Percentiles rank a stretch among this genome's conserved stretches.
Evolutionary conservation across 2,797 vertebrate genomes (phyloP).

Genomic region (Tamandua tetradactyla): DNA sequence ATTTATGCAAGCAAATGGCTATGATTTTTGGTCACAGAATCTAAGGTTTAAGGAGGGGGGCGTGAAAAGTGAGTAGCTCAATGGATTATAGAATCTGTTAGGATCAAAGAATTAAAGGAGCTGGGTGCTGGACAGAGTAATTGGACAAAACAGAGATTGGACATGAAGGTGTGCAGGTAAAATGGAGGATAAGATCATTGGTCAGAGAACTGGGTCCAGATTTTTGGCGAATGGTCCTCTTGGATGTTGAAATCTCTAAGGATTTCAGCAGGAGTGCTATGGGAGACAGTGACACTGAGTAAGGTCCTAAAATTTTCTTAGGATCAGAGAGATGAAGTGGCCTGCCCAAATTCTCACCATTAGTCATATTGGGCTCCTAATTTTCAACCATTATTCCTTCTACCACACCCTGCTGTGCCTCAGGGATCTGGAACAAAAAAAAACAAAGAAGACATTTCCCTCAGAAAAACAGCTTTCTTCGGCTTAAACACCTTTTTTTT

Average conservation of each 20-base stretch:
- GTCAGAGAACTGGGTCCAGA: neutral
- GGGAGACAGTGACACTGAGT: neutral
- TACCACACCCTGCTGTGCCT: too few species aligned
- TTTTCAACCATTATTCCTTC: neutral
- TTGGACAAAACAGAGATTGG: neutral
- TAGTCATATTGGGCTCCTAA: neutral
- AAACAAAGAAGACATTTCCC: too few species aligned
- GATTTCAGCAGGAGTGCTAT: neutral
- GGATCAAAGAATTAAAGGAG: neutral
- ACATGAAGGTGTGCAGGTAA: neutral
- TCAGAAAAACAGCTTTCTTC: neutral
- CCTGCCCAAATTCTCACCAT: too few species aligned
- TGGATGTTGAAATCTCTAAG: neutral
- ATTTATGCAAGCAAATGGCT: neutral
- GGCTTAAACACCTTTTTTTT: neutral
- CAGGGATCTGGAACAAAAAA: too few species aligned
- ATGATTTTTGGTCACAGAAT: neutral
- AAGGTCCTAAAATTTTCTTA: neutral
- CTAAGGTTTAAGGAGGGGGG: neutral
- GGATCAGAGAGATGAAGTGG: neutral
- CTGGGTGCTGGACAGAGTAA: neutral
- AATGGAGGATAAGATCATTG: neutral
- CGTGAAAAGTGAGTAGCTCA: neutral
- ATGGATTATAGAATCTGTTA: neutral
- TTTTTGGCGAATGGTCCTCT: neutral